phyloP scores from a whole-genome alignment of 2,888 invertebrate genomes.

The Pinctada fucata region DNA sequence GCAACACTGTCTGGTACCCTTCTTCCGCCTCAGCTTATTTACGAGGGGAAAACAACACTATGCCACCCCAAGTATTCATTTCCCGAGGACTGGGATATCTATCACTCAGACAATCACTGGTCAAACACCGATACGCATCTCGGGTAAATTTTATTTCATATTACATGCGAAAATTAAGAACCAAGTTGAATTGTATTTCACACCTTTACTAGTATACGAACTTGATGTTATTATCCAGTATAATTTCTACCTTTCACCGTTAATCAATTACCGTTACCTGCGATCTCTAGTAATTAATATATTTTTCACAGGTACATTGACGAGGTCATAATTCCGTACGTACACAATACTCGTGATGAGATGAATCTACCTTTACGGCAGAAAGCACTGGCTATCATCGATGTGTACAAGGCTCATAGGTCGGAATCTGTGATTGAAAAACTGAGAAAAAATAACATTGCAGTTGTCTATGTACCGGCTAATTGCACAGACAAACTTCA shows the following conservation, averaged over 20 bases:
- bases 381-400: conserved; percentile 9
- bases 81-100: conserved; percentile 16
- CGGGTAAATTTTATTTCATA: background rate
- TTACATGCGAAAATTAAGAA: no score
- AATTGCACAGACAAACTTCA: conserved; percentile 45
- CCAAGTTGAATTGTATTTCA: no score
- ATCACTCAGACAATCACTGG: conserved; percentile 14
- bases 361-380: no score
- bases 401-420: conserved; percentile 6
- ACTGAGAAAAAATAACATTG: conserved; percentile 20
- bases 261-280: no score
- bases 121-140: conserved; percentile 12
- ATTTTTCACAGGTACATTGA: background rate
- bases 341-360: no score
- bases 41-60: conserved; percentile 3
- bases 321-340: no score
- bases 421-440: background rate
- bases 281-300: background rate
- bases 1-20: background rate
- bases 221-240: no score
- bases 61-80: conserved; percentile 13
- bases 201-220: no score
- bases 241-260: no score
- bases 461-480: conserved; percentile 26
- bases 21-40: conserved; percentile 9